Evolutionary conservation across 2,113 vertebrate species (phyloP), one percentile per base, ranked within the genome.

Genomic region (Anser cygnoides): DNA sequence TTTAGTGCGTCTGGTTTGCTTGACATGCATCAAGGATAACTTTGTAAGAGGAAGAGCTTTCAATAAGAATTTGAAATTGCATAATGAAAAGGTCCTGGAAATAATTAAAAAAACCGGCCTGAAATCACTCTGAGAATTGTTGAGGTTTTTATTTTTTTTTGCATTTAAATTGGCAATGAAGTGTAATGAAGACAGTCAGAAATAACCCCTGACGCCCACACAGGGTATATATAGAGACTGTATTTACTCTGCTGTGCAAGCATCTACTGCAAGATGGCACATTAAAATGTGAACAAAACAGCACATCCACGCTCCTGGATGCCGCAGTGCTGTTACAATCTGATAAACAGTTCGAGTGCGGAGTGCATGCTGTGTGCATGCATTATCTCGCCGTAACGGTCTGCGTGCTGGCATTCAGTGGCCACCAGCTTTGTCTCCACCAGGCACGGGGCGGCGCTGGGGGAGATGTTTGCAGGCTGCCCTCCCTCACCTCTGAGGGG

Each of bases 81-180:
- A 96, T 98, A 97, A 97, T 98, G 96, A 98, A 98, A 98, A 97
- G 94, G 95, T 96, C 97, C 95, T 97, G 97, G 96, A 97, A 97
- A 97, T 96, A 97, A 97, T 98, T 97, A 96, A 77, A 95, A 97
- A 98, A 98, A 93, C 73, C 84, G 92, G 83, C 23, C 71, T 80
- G 93, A 95, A 96, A 96, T 97, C 86, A 91, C 94, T 96, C 92
- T 39, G 94, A 91, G 92, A 88, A 95, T 97, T 96, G 78, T 95
- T 92, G 77, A 96, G 72, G 93, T 67, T 11, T 97, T 96, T 94
- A 28, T 95, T 89, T 92, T 92, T 89, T 89, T 84, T 86, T 96
- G 49, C 65, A 70, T 96, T 96, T 79, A 93, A 97, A 94, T 97
- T 94, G 96, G 97, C 96, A 84, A 87, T 39, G 92, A 93, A 96